These are phyloP conservation scores for Lepidurus apus DNA, from an alignment of 1,140 invertebrate genomes.

Conservation along the genomic window DNA sequence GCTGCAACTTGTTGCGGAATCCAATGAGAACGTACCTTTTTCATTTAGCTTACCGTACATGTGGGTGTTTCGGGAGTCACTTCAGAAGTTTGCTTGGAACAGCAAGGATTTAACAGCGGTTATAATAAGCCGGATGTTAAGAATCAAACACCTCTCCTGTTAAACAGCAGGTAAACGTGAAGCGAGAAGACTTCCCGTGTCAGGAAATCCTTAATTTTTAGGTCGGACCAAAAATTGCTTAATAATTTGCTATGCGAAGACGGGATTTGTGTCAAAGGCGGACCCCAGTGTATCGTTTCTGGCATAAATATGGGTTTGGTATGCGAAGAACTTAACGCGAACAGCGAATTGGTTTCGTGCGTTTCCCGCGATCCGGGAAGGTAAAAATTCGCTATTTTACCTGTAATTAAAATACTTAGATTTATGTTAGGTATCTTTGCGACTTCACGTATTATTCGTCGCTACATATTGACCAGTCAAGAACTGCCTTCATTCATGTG, in stretches of 20 bases:
- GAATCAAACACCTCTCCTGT: constrained; percentile 38
- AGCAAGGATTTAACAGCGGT: constrained; percentile 44
- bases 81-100: constrained; percentile 44
- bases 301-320: constrained; percentile 44
- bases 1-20: constrained; percentile 16
- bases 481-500: constrained; percentile 52
- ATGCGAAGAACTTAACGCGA: constrained; percentile 41
- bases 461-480: constrained; percentile 44
- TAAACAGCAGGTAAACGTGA: neutral
- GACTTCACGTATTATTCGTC: constrained; percentile 52
- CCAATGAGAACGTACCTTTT: neutral
- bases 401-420: neutral
- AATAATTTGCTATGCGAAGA: constrained; percentile 10
- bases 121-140: constrained; percentile 43
- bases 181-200: neutral
- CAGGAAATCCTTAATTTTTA: neutral
- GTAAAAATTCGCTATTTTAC: neutral
- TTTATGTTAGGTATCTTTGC: constrained; percentile 46
- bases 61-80: constrained; percentile 48
- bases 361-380: constrained; percentile 47
- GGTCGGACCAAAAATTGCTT: neutral
- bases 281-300: constrained; percentile 40
- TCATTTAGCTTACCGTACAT: constrained; percentile 45
- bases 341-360: constrained; percentile 40
- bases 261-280: constrained; percentile 42